Percentiles rank a stretch among this genome's conserved stretches.
phyloP scores from a whole-genome alignment of 2,797 vertebrate genomes.

The Halcyon chelicuti region DNA sequence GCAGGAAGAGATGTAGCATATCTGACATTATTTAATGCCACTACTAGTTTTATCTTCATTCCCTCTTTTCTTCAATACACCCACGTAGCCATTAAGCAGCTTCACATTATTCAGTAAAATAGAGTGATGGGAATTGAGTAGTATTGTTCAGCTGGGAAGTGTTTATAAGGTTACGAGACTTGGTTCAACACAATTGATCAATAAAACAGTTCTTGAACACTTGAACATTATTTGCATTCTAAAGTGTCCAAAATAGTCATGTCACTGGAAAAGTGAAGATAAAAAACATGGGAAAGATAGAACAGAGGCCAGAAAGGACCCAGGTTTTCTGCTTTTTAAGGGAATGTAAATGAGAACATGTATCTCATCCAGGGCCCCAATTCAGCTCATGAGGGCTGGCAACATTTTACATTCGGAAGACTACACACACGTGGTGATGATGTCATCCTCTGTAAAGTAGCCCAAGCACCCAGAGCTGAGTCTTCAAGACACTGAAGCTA shows the following conservation, averaged over 20 bases:
- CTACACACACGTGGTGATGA: fast-evolving
- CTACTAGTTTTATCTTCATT: not conserved
- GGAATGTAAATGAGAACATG: not conserved
- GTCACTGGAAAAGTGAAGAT: not conserved
- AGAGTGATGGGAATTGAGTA: not conserved
- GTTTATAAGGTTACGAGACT: not conserved
- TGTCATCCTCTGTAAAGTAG: not conserved
- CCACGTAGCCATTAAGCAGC: not conserved
- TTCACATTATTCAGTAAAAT: not conserved
- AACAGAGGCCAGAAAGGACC: fast-evolving
- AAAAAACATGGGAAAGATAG: not conserved
- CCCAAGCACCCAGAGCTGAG: not conserved
- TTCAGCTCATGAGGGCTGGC: not conserved
- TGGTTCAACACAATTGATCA: not conserved
- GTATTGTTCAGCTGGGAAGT: not conserved
- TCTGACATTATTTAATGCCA: not conserved
- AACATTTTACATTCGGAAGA: not conserved
- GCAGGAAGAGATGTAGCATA: not conserved
- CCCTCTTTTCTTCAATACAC: not conserved
- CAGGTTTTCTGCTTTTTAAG: not conserved
- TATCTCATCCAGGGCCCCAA: not conserved
- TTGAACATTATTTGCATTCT: not conserved
- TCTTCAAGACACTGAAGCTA: not conserved
- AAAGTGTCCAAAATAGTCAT: not conserved
- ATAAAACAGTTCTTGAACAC: not conserved